Conservation (phyloP, 2,797 vertebrate genomes). For the Protosalanx chinensis region DNA sequence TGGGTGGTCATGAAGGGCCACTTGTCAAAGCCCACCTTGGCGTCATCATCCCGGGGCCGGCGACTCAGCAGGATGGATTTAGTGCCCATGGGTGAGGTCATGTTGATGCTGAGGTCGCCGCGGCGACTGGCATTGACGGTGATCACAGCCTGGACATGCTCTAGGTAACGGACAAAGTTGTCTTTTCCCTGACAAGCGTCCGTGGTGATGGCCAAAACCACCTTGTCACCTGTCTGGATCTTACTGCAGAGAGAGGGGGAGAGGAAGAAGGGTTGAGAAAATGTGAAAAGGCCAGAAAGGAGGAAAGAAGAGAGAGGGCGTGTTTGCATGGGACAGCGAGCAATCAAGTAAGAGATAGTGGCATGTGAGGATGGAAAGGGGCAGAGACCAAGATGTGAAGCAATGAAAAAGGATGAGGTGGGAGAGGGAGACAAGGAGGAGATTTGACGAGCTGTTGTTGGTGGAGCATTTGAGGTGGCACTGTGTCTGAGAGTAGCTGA, state of each 20-base stretch:
- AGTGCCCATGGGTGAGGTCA: constrained; percentile 98
- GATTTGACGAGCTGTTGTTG: no score
- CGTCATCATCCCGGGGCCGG: constrained; percentile 90
- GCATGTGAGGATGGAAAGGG: no score
- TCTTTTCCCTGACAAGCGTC: constrained; percentile 93
- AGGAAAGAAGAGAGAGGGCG: neutral
- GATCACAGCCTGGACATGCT: constrained; percentile 95
- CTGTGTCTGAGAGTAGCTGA: neutral
- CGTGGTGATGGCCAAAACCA: constrained; percentile 83
- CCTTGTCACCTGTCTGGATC: constrained; percentile 84
- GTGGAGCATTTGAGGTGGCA: neutral
- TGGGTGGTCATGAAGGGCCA: constrained; percentile 99
- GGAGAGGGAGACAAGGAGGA: neutral
- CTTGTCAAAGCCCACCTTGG: constrained; percentile 98
- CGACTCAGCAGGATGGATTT: constrained; percentile 96
- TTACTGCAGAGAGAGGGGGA: constrained; percentile 72
- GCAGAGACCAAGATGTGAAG: neutral
- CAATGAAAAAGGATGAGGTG: neutral
- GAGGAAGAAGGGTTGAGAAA: neutral
- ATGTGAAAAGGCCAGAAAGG: neutral
- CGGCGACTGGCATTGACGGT: constrained; percentile 91
- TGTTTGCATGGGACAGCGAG: neutral
- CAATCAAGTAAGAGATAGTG: neutral
- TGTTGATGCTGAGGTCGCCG: constrained; percentile 95
- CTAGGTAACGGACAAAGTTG: constrained; percentile 96